Conservation (phyloP, 2,113 vertebrate genomes). For the Epinephelus moara region DNA sequence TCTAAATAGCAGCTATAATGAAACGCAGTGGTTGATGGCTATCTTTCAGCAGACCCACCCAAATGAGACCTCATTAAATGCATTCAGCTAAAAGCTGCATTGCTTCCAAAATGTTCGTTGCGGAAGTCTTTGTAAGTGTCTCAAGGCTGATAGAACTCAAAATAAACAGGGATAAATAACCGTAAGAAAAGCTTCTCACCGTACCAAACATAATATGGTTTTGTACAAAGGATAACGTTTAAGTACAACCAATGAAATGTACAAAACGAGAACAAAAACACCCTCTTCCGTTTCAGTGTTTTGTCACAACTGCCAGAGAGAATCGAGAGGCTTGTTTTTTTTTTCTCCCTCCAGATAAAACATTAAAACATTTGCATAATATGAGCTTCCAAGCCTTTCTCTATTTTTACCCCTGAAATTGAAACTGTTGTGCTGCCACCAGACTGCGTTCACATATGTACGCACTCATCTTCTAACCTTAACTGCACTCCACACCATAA, state of each 20-base stretch:
- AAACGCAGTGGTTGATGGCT: conserved; percentile 73
- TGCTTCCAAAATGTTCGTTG: conserved; percentile 49
- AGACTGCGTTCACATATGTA: conserved; percentile 16
- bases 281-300: conserved; percentile 55
- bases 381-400: conserved; percentile 60
- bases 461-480: conserved; percentile 47
- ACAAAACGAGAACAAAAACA: conserved; percentile 68
- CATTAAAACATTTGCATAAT: conserved; percentile 76
- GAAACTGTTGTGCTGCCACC: conserved; percentile 41
- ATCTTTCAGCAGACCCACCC: conserved; percentile 75
- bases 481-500: conserved; percentile 20
- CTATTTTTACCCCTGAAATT: conserved; percentile 68
- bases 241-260: conserved; percentile 64
- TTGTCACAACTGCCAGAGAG: conserved; percentile 66
- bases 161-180: conserved; percentile 65
- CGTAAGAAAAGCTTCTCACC: conserved; percentile 50
- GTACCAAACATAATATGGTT: conserved; percentile 64
- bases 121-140: conserved; percentile 65
- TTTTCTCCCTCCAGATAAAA: conserved; percentile 55
- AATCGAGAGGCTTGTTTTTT: conserved; percentile 42
- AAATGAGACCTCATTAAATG: conserved; percentile 73
- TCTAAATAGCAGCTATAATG: conserved; percentile 72
- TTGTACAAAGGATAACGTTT: conserved; percentile 65
- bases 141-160: conserved; percentile 64
- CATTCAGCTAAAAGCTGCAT: conserved; percentile 49